Evolutionary conservation across 2,113 vertebrate genomes (phyloP), one percentile per base, ranked within the genome.

Genomic region (Erpornis zantholeuca): DNA sequence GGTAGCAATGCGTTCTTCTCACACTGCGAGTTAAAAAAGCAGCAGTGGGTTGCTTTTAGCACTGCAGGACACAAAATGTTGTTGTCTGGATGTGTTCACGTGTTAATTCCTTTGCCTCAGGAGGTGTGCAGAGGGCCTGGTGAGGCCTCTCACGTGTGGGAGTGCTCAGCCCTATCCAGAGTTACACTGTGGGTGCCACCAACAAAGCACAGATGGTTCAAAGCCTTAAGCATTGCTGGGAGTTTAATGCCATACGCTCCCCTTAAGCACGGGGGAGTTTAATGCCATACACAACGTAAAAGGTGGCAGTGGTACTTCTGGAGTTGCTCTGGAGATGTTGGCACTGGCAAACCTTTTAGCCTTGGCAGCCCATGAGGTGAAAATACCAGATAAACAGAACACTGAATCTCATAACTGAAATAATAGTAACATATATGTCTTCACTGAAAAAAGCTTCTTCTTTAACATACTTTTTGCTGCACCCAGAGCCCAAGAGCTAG

Each of bases 401-500:
- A 10, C 15, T 16, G n/a, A 61, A 28, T 22, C 12, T 81, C 5
- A 2, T 23, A 15, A 68, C 9, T 83, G 27, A 81, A 88, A 64
- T 59, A 24, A 28, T 22, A 68, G n/a, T 79, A 38, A 52, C 11
- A 4, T 17, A 2, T 7, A 15, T n/a, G 31, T 70, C 10, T 57
- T 78, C 36, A 61, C 0, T 59, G 54, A 15, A 45, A 79, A 92
- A 73, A 50, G 0, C 36, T 65, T 21, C 33, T 57, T 35, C 27
- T 82, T 79, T 53, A 47, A 52, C 3, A 3, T 40, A 69, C 35
- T 91, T 61, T 63, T 94, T 96, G 63, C 96, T 92, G 38, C 69
- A 29, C 69, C 35, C 89, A 99, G 99, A 94, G 99, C 99, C 83
- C 98, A 98, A 95, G 99, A 99, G 80, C 97, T 99, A 33, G 98